phyloP scores from a whole-genome alignment of 2,797 vertebrate genomes.

The Sparus aurata region DNA sequence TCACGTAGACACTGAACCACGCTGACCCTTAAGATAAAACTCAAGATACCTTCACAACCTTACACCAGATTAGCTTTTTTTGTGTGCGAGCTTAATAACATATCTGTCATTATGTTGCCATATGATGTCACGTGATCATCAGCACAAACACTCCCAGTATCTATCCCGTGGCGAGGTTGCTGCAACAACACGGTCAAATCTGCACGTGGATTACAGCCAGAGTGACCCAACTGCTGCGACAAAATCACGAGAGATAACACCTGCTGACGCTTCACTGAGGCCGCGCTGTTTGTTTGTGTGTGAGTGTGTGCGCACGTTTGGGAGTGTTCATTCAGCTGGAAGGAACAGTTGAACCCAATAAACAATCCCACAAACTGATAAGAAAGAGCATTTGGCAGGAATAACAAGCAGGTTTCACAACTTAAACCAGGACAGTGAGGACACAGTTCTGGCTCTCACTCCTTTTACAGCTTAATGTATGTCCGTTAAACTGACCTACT shows the following conservation, averaged over 20 bases:
- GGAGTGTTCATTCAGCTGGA: not conserved
- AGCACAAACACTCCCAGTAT: not conserved
- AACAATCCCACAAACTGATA: constrained; percentile 53
- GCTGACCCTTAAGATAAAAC: constrained; percentile 2
- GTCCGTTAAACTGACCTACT: not conserved
- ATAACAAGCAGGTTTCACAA: constrained; percentile 37
- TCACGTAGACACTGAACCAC: not conserved
- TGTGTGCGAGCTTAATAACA: not conserved
- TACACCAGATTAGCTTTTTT: not conserved
- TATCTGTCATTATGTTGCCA: not conserved
- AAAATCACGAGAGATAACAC: constrained; percentile 32
- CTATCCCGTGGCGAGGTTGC: not conserved
- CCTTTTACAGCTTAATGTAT: not conserved
- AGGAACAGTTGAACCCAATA: constrained; percentile 45
- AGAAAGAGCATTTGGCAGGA: constrained; percentile 10
- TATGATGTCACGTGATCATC: constrained; percentile 4
- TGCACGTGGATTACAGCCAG: constrained; percentile 7
- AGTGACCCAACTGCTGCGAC: constrained; percentile 4
- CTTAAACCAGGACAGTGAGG: not conserved
- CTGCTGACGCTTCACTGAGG: not conserved
- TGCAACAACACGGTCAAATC: not conserved
- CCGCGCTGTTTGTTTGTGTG: not conserved
- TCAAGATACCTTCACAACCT: not conserved
- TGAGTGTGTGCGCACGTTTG: not conserved
- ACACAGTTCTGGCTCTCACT: not conserved